These are phyloP conservation scores for Micropterix aruncella DNA, from an alignment of 2,888 invertebrate genomes.

Conservation along the genomic window DNA sequence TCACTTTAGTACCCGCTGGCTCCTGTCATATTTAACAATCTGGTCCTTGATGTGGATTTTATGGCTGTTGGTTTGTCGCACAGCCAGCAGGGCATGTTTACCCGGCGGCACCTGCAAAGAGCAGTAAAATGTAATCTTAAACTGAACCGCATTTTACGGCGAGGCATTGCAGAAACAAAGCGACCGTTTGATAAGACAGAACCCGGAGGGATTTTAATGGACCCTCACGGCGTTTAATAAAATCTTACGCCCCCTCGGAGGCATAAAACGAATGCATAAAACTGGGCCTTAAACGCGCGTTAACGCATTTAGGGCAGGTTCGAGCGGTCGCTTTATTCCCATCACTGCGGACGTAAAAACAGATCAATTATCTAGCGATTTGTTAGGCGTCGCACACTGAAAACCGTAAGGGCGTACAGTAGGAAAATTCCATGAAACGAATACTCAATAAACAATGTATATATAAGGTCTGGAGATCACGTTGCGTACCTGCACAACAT, in stretches of 20 bases:
- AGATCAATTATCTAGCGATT: too few relatives aligned
- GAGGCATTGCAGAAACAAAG: not conserved
- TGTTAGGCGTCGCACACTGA: too few relatives aligned
- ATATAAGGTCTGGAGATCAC: too few relatives aligned
- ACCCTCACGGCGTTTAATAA: not conserved
- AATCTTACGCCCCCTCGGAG: not conserved
- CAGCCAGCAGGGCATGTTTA: slow-evolving; percentile 59
- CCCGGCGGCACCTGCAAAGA: slow-evolving; percentile 42
- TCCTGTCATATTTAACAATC: slow-evolving; percentile 60
- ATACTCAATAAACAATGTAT: too few relatives aligned
- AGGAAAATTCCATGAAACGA: too few relatives aligned
- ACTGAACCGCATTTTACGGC: not conserved
- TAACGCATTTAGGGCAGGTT: not conserved
- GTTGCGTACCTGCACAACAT: too few relatives aligned
- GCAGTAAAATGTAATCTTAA: not conserved
- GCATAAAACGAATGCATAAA: not conserved
- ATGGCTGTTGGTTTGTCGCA: slow-evolving; percentile 65
- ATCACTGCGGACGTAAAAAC: too few relatives aligned
- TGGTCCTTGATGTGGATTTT: slow-evolving; percentile 69
- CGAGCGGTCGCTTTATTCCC: not conserved
- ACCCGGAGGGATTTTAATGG: not conserved
- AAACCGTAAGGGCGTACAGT: too few relatives aligned
- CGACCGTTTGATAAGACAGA: not conserved
- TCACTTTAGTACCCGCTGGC: slow-evolving; percentile 61
- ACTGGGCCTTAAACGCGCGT: not conserved